Evolutionary conservation across 2,113 vertebrate genomes (phyloP).

Genomic region (Saguinus imperator): DNA sequence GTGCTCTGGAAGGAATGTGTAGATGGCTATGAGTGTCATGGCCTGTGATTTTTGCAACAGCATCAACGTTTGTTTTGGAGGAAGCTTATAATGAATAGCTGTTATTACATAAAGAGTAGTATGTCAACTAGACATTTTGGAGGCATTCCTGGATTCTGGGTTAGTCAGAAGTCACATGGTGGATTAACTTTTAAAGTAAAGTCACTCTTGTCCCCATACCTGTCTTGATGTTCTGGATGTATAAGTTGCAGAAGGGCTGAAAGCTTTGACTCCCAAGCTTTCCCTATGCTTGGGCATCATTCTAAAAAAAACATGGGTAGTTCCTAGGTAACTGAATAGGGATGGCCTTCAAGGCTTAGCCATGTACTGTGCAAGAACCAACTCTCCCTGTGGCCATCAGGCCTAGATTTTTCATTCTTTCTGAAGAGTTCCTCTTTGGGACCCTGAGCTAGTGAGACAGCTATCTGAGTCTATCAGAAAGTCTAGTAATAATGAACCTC

Average conservation of each 20-base stretch:
- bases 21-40: too few relatives aligned
- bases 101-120: too few relatives aligned
- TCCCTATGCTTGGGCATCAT: neutral
- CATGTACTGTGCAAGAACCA: neutral
- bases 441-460: neutral
- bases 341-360: neutral
- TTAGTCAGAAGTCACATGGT: too few relatives aligned
- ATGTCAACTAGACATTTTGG: too few relatives aligned
- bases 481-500: neutral
- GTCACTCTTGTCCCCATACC: too few relatives aligned
- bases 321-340: neutral
- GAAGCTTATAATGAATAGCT: too few relatives aligned
- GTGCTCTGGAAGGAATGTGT: too few relatives aligned
- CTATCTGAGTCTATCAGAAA: neutral
- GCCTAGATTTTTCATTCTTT: neutral
- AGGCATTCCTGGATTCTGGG: too few relatives aligned
- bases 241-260: neutral
- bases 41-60: too few relatives aligned
- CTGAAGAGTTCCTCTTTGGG: neutral
- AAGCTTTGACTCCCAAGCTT: neutral
- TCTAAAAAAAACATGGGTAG: neutral
- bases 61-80: too few relatives aligned
- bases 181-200: too few relatives aligned
- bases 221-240: neutral
- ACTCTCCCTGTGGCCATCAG: neutral